These are phyloP conservation scores for Catocala fraxini DNA, from an alignment of 2,888 invertebrate genomes.

Conservation along the genomic window DNA sequence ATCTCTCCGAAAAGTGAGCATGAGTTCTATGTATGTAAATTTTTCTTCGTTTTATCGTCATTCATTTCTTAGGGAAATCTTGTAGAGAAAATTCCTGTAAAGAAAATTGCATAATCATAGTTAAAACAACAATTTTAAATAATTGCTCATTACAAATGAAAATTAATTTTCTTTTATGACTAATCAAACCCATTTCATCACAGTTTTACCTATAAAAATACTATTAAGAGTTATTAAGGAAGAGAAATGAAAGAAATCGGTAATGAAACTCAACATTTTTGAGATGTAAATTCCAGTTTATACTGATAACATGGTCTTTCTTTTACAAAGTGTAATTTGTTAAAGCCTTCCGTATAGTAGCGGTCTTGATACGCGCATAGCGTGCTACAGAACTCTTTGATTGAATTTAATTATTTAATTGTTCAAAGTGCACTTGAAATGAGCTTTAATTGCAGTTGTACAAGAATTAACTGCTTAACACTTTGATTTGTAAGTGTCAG, in stretches of 20 bases:
- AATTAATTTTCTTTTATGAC: constrained; percentile 3
- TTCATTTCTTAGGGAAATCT: too few relatives aligned
- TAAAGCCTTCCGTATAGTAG: constrained; percentile 3
- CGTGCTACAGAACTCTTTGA: constrained; percentile 12
- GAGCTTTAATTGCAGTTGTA: constrained; percentile 21
- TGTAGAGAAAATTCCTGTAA: too few relatives aligned
- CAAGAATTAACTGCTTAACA: constrained; percentile 11
- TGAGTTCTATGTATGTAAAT: too few relatives aligned
- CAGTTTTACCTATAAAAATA: not conserved
- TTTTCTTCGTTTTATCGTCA: too few relatives aligned
- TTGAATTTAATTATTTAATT: constrained; percentile 34
- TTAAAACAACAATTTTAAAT: not conserved
- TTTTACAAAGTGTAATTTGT: constrained; percentile 19
- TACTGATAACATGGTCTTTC: constrained; percentile 19
- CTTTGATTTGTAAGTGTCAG: not conserved
- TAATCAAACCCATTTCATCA: not conserved
- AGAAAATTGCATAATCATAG: too few relatives aligned
- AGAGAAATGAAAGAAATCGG: too few relatives aligned
- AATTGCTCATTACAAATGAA: constrained; percentile 8
- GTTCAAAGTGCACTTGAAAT: constrained; percentile 2
- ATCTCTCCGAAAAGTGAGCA: too few relatives aligned
- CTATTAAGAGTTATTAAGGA: too few relatives aligned
- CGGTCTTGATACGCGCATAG: not conserved
- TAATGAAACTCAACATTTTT: too few relatives aligned
- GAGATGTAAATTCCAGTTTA: too few relatives aligned